Conservation (phyloP, 23 tunicate species). For the Oikopleura vanhoeffeni region DNA sequence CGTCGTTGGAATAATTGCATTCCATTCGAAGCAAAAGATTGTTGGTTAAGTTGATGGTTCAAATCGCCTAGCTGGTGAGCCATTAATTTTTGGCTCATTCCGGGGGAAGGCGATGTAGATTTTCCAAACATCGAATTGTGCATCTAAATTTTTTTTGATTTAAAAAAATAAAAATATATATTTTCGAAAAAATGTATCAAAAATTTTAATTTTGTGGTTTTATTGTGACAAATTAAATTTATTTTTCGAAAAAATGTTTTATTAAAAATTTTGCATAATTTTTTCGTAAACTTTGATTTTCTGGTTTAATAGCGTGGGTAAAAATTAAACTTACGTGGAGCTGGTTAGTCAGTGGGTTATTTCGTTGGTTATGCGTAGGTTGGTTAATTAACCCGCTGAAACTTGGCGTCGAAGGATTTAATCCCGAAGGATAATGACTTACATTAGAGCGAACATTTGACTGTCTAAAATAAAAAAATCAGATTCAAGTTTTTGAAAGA, state of each 20-base stretch:
- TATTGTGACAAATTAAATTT: too few species aligned
- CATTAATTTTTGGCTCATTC: not conserved
- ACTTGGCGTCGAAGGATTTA: not conserved
- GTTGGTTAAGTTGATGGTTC: not conserved
- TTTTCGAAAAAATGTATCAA: too few species aligned
- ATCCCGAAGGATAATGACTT: not conserved
- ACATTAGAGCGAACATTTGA: too few species aligned
- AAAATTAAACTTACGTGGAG: not conserved
- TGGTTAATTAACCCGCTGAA: not conserved
- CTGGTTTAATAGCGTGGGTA: too few species aligned
- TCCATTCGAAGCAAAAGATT: not conserved
- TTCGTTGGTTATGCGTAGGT: not conserved
- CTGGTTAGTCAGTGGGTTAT: not conserved
- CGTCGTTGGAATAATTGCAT: not conserved
- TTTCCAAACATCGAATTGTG: not conserved
- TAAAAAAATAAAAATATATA: too few species aligned
- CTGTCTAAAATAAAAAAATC: too few species aligned
- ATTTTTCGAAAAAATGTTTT: not conserved
- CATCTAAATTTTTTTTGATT: too few species aligned
- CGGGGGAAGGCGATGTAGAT: not conserved
- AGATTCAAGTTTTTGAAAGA: too few species aligned
- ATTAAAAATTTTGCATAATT: not conserved
- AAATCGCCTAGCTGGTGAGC: not conserved
- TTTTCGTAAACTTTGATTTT: not conserved
- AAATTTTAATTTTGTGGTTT: too few species aligned